These are phyloP conservation scores for Alentia gelatinosa DNA, from an alignment of 2,888 invertebrate genomes.

Conservation along the genomic window DNA sequence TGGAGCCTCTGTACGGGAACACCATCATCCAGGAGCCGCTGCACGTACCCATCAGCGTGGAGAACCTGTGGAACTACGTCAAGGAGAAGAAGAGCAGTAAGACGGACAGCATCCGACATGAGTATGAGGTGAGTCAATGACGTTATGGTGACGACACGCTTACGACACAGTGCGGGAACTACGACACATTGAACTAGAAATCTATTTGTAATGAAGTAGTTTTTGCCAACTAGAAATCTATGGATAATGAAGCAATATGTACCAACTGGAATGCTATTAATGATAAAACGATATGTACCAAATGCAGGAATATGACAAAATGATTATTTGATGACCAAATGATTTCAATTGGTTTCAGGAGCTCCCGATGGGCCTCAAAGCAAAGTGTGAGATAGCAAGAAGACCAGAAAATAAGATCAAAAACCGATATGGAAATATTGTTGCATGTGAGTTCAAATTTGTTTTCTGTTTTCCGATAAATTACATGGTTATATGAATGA, in stretches of 20 bases:
- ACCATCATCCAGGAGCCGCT: slow-evolving; percentile 67
- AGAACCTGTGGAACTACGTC: slow-evolving; percentile 79
- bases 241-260: too few relatives aligned
- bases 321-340: neutral
- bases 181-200: too few relatives aligned
- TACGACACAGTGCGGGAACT: too few relatives aligned
- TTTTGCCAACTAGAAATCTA: too few relatives aligned
- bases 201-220: too few relatives aligned
- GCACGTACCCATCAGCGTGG: slow-evolving; percentile 74
- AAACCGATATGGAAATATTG: slow-evolving; percentile 80
- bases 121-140: slow-evolving; percentile 75
- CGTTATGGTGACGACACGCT: too few relatives aligned
- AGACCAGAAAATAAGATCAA: slow-evolving; percentile 78
- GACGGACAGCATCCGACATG: slow-evolving; percentile 73
- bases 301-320: too few relatives aligned
- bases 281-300: too few relatives aligned
- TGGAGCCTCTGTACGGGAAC: slow-evolving; percentile 69
- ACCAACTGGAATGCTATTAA: too few relatives aligned
- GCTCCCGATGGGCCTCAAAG: slow-evolving; percentile 76
- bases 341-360: slow-evolving; percentile 66
- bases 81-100: slow-evolving; percentile 75
- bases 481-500: too few relatives aligned
- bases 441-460: slow-evolving; percentile 78
- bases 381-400: slow-evolving; percentile 75
- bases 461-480: too few relatives aligned